Percentiles rank a stretch among this genome's conserved stretches.
Conservation (phyloP, 2,888 invertebrate species). For the Esperia sulphurella region DNA sequence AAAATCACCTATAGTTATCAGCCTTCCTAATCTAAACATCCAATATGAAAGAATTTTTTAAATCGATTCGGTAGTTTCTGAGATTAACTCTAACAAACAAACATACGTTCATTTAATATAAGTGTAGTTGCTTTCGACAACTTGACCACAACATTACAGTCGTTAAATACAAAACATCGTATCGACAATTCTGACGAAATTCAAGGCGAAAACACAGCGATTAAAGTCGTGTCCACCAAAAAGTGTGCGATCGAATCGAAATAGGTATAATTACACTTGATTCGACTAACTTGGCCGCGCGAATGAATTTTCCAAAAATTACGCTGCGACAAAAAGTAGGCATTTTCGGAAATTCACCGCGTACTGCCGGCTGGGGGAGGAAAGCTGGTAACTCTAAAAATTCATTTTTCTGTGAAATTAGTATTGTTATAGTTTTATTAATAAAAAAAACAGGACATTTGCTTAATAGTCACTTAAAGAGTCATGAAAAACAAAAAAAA, state of each 20-base stretch:
- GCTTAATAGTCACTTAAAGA: too few relatives aligned
- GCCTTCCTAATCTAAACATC: too few relatives aligned
- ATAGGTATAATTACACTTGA: conserved; percentile 65
- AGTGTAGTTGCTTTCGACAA: background rate
- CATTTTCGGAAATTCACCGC: conserved; percentile 51
- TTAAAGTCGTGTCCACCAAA: conserved; percentile 17
- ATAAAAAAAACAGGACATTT: too few relatives aligned
- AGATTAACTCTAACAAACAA: too few relatives aligned
- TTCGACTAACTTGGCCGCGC: conserved; percentile 22
- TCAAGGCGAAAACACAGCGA: conserved; percentile 1
- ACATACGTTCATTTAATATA: too few relatives aligned
- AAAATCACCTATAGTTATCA: too few relatives aligned
- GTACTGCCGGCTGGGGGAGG: conserved; percentile 19
- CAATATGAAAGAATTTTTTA: too few relatives aligned
- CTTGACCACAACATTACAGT: background rate
- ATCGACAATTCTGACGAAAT: background rate
- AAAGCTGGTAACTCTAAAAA: background rate
- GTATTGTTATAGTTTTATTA: too few relatives aligned
- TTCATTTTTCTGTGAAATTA: too few relatives aligned
- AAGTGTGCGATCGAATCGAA: conserved; percentile 58
- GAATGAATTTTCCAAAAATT: conserved; percentile 40
- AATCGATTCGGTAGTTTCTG: too few relatives aligned
- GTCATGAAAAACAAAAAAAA: too few relatives aligned
- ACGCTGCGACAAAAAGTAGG: conserved; percentile 28
- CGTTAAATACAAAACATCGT: background rate